A percentile compares a stretch with the other conserved stretches of the same genome.
Evolutionary conservation across 1,140 invertebrate genomes (phyloP).

Genomic region (Doryteuthis pealeii): DNA sequence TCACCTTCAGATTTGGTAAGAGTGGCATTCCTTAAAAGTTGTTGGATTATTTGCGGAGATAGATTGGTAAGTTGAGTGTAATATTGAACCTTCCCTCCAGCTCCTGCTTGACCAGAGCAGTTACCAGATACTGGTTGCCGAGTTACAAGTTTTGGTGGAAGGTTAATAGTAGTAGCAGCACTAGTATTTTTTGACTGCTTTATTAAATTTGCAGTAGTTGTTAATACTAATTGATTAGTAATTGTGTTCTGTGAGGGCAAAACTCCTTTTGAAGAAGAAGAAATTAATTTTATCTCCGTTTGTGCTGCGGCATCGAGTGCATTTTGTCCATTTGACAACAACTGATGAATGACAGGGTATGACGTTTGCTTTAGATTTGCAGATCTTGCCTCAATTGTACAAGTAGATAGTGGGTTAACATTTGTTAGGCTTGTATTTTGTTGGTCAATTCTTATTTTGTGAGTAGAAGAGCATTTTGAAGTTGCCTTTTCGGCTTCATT

Average conservation of each 20-base stretch:
- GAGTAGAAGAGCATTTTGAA: background rate
- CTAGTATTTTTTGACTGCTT: no score
- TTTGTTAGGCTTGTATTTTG: background rate
- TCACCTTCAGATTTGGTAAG: background rate
- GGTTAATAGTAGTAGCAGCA: no score
- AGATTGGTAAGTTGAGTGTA: conserved; percentile 4
- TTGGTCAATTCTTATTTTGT: background rate
- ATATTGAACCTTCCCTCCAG: background rate
- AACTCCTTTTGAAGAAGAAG: no score
- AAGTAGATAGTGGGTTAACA: background rate
- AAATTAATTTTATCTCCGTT: background rate
- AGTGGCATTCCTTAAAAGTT: conserved; percentile 5
- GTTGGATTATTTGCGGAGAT: conserved; percentile 3
- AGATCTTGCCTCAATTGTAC: background rate
- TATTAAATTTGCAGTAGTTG: no score
- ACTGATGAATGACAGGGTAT: conserved; percentile 28
- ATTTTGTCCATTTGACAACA: conserved; percentile 12
- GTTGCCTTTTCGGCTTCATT: conserved; percentile 19
- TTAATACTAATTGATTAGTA: no score
- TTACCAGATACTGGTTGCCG: no score
- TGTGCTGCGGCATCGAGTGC: background rate
- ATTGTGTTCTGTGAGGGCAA: no score
- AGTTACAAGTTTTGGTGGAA: no score
- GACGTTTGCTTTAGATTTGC: conserved; percentile 18
- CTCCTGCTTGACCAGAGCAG: background rate